A percentile compares a stretch with the other conserved stretches of the same genome.
phyloP scores from a whole-genome alignment of 2,888 invertebrate genomes.

The Machimus rusticus region DNA sequence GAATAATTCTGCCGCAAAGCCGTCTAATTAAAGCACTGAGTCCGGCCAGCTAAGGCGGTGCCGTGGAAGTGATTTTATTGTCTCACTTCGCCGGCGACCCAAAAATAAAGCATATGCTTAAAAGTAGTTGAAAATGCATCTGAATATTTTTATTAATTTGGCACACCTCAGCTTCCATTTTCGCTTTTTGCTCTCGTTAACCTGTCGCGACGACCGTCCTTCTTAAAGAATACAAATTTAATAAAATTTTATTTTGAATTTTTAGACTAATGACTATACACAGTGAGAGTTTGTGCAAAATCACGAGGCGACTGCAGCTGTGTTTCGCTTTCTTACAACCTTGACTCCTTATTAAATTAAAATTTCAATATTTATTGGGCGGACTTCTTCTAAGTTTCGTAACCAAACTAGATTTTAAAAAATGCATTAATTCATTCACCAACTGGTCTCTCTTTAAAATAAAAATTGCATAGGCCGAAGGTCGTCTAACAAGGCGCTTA shows the following conservation, averaged over 20 bases:
- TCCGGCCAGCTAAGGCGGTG: neutral
- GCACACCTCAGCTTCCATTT: neutral
- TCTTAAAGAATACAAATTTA: neutral
- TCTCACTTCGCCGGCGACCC: neutral
- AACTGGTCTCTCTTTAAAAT: neutral
- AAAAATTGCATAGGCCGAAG: neutral
- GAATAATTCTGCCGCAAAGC: neutral
- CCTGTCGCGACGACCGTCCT: neutral
- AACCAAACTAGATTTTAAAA: neutral
- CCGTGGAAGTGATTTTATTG: neutral
- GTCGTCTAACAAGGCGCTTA: neutral
- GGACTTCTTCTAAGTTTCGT: neutral
- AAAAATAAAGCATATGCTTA: neutral
- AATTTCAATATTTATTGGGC: neutral
- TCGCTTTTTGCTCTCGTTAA: neutral
- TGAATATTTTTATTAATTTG: neutral
- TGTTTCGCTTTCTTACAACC: neutral
- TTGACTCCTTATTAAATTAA: neutral
- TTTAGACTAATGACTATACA: neutral
- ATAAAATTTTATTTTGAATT: neutral
- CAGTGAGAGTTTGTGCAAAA: neutral
- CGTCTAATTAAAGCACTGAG: conserved; percentile 1
- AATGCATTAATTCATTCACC: neutral
- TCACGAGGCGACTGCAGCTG: neutral
- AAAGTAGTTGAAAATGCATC: neutral